These are phyloP conservation scores for Rosalia funebris DNA, from an alignment of 2,888 invertebrate genomes.

Conservation along the genomic window DNA sequence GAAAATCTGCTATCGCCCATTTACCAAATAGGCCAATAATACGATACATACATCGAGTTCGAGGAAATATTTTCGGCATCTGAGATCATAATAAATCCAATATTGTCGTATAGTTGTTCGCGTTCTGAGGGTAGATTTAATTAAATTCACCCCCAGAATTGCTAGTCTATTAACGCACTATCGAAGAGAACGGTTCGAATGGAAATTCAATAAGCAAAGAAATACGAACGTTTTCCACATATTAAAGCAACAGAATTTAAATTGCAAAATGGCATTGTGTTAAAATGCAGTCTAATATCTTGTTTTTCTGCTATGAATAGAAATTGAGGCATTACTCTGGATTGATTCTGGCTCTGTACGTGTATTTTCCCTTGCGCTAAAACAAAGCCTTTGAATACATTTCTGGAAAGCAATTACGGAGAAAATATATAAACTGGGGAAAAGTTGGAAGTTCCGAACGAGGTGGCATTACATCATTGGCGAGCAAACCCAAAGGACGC, in stretches of 20 bases:
- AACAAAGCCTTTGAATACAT: slow-evolving; percentile 5
- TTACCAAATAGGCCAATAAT: slow-evolving; percentile 7
- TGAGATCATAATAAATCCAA: slow-evolving; percentile 33
- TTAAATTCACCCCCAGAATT: slow-evolving; percentile 41
- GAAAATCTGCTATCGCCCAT: slow-evolving; percentile 5
- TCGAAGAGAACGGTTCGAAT: slow-evolving; percentile 33
- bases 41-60: slow-evolving; percentile 12
- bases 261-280: slow-evolving; percentile 56
- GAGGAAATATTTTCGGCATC: slow-evolving; percentile 26
- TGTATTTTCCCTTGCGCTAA: slow-evolving; percentile 3
- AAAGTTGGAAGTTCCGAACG: no score
- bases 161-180: slow-evolving; percentile 45
- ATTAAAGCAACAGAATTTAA: slow-evolving; percentile 47
- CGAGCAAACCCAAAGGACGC: no score
- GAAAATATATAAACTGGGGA: background rate
- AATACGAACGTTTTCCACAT: slow-evolving; percentile 39
- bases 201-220: slow-evolving; percentile 41
- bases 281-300: slow-evolving; percentile 57
- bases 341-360: slow-evolving; percentile 14
- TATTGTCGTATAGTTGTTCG: slow-evolving; percentile 44
- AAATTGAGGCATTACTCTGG: slow-evolving; percentile 48
- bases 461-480: no score
- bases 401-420: background rate
- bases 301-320: slow-evolving; percentile 58
- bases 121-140: slow-evolving; percentile 46